Percentiles rank a stretch among this genome's conserved stretches.
phyloP scores from a whole-genome alignment of 2,888 invertebrate species.

The Anorthoa munda region DNA sequence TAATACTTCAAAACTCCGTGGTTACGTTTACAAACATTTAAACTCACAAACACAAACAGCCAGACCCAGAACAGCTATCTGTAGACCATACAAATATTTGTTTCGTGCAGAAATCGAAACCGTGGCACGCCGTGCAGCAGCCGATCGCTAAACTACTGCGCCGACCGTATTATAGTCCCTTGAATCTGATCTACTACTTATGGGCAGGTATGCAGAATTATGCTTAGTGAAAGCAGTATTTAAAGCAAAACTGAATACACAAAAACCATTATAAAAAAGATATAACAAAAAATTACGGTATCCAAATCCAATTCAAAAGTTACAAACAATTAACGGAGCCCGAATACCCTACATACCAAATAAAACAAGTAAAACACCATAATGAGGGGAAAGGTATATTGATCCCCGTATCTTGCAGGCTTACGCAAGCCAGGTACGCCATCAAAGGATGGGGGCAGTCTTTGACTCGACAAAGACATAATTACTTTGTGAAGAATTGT shows the following conservation, averaged over 20 bases:
- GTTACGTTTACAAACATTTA: too few relatives aligned
- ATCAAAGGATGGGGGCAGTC: constrained; percentile 61
- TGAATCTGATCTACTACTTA: too few relatives aligned
- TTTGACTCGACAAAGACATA: constrained; percentile 64
- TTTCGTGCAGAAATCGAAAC: too few relatives aligned
- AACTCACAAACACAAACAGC: too few relatives aligned
- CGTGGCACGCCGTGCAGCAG: too few relatives aligned
- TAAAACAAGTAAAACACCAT: constrained; percentile 36
- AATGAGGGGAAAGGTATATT: constrained; percentile 52
- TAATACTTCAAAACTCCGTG: too few relatives aligned
- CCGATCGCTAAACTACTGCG: too few relatives aligned
- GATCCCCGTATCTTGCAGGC: constrained; percentile 47
- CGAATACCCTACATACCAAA: constrained; percentile 18
- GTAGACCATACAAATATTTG: too few relatives aligned
- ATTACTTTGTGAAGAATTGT: constrained; percentile 67
- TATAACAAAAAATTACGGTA: background rate
- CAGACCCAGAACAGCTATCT: too few relatives aligned
- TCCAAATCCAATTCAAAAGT: constrained; percentile 13
- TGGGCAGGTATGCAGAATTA: background rate
- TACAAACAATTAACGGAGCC: constrained; percentile 31
- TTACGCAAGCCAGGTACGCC: constrained; percentile 54
- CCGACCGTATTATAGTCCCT: too few relatives aligned
- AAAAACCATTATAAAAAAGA: background rate
- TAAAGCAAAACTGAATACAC: background rate
- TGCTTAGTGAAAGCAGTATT: too few relatives aligned